These are phyloP conservation scores for Crenichthys baileyi DNA, from an alignment of 2,797 vertebrate species.

Conservation along the genomic window DNA sequence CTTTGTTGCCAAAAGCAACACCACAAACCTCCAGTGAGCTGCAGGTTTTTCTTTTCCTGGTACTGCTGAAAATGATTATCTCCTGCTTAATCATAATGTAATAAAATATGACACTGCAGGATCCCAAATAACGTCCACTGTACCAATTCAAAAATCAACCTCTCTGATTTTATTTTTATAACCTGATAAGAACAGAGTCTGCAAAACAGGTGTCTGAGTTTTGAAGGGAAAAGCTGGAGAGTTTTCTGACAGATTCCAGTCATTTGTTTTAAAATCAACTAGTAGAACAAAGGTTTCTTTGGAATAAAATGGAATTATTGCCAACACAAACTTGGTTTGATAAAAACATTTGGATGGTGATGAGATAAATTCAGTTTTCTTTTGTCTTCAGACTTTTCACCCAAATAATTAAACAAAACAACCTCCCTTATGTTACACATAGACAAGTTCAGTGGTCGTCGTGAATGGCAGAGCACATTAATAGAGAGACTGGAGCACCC, in stretches of 20 bases:
- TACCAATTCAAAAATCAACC: not conserved
- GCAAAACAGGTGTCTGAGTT: not conserved
- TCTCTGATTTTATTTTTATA: not conserved
- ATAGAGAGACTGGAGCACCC: too few species aligned
- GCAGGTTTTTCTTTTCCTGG: not conserved
- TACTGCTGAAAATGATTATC: slow-evolving; percentile 1
- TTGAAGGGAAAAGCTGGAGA: not conserved
- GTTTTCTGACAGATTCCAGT: not conserved
- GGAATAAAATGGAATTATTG: not conserved
- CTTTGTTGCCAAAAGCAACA: slow-evolving; percentile 7
- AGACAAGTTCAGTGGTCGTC: too few species aligned
- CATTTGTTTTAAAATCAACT: not conserved
- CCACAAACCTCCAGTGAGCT: not conserved
- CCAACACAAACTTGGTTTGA: not conserved
- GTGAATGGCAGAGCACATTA: too few species aligned
- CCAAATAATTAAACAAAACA: too few species aligned
- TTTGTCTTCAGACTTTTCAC: too few species aligned
- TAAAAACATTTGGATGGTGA: too few species aligned
- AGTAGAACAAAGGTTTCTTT: not conserved
- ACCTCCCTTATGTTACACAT: too few species aligned
- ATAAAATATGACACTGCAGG: slow-evolving; percentile 9
- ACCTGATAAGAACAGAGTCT: not conserved
- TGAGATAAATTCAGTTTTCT: too few species aligned
- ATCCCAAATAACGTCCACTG: not conserved
- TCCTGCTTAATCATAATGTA: slow-evolving; percentile 15